phyloP scores from a whole-genome alignment of 2,797 vertebrate genomes.

The Spea hammondii region DNA sequence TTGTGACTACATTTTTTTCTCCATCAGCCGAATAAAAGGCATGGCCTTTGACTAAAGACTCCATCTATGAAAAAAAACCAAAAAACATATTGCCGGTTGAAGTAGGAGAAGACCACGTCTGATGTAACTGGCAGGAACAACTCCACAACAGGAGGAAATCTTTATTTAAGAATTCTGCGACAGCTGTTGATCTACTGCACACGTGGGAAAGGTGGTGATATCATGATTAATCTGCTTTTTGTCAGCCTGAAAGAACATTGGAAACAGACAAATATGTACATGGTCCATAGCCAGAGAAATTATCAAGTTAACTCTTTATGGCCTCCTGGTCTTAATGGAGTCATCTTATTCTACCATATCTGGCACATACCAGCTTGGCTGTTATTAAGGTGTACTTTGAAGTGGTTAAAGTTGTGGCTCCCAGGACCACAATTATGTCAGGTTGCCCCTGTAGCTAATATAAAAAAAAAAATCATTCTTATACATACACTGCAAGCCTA shows the following conservation, averaged over 20 bases:
- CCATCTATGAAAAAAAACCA: neutral
- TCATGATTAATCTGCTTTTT: slow-evolving; percentile 39
- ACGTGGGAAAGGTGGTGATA: slow-evolving; percentile 41
- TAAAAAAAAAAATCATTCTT: neutral
- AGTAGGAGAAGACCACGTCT: slow-evolving; percentile 20
- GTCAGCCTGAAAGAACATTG: slow-evolving; percentile 24
- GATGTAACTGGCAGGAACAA: slow-evolving; percentile 40
- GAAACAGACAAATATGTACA: slow-evolving; percentile 19
- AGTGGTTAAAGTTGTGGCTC: neutral
- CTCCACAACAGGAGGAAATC: slow-evolving; percentile 32
- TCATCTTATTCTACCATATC: too few relatives aligned
- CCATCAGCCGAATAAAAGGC: too few relatives aligned
- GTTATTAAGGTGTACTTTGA: neutral
- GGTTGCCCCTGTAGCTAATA: slow-evolving; percentile 4
- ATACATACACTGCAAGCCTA: slow-evolving; percentile 6
- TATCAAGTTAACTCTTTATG: slow-evolving; percentile 7
- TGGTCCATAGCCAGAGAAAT: neutral
- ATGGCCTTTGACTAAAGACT: too few relatives aligned
- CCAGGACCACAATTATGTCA: slow-evolving; percentile 2
- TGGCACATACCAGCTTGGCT: too few relatives aligned
- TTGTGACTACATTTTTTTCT: too few relatives aligned
- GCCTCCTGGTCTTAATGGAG: too few relatives aligned
- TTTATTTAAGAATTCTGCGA: slow-evolving; percentile 25
- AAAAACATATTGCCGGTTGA: slow-evolving; percentile 15
- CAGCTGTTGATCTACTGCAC: slow-evolving; percentile 41